A percentile compares a stretch with the other conserved stretches of the same genome.
Conservation (phyloP, 2,797 vertebrate species). For the Enteromius paludinosus region DNA sequence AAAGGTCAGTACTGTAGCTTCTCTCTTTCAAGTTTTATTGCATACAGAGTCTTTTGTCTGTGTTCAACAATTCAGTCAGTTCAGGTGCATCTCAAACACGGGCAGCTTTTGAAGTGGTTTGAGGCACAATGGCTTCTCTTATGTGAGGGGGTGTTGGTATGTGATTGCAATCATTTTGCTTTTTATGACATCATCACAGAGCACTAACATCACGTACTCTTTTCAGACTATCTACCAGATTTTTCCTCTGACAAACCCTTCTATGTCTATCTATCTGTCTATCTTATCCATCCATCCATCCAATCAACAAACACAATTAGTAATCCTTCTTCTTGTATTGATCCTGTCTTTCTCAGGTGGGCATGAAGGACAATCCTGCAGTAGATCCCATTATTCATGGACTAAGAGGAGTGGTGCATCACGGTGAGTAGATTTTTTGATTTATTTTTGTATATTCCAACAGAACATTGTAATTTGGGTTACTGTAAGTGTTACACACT, state of each 20-base stretch:
- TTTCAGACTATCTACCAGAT: neutral
- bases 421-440: constrained; percentile 83
- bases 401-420: constrained; percentile 95
- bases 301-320: neutral
- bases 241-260: neutral
- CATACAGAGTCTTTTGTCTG: constrained; percentile 1
- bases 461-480: neutral
- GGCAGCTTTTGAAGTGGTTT: constrained; percentile 5
- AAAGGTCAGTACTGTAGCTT: constrained; percentile 7
- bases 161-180: constrained; percentile 18
- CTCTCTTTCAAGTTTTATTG: constrained; percentile 14
- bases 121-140: neutral
- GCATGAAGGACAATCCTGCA: constrained; percentile 91
- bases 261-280: neutral
- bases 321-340: neutral
- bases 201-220: constrained; percentile 2
- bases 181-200: constrained; percentile 36
- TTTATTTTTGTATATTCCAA: neutral
- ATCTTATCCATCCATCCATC: constrained; percentile 3
- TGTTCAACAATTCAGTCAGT: constrained; percentile 11
- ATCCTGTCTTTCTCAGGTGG: constrained; percentile 79
- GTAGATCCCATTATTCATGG: constrained; percentile 95
- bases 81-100: neutral
- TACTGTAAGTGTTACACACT: constrained; percentile 3
- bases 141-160: constrained; percentile 12